phyloP scores from a whole-genome alignment of 2,113 vertebrate species.

The Heterochromis multidens region DNA sequence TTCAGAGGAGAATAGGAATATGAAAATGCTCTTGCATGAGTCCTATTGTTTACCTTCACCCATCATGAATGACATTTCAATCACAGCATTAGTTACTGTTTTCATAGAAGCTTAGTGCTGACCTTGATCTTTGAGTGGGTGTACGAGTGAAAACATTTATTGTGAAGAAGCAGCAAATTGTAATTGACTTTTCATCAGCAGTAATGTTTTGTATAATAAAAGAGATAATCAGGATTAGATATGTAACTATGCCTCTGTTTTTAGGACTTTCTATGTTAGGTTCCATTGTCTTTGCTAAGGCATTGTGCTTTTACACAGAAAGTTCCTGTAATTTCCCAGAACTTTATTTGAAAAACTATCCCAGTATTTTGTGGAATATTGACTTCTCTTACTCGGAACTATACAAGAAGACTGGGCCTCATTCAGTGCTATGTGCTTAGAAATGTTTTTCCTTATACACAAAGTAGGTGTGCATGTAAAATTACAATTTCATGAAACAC shows the following conservation, averaged over 20 bases:
- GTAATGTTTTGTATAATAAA: neutral
- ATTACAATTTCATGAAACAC: neutral
- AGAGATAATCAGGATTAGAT: neutral
- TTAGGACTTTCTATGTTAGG: no score
- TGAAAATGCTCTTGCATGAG: neutral
- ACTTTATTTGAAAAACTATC: neutral
- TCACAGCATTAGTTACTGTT: neutral
- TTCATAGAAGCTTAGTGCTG: neutral
- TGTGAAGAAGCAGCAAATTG: neutral
- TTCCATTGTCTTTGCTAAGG: no score
- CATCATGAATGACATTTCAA: no score
- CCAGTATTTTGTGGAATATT: neutral
- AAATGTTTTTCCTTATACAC: neutral
- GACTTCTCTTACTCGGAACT: neutral
- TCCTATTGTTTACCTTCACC: no score
- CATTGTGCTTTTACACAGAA: accelerated
- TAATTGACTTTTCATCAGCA: neutral
- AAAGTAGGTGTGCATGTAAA: neutral
- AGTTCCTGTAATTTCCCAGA: neutral
- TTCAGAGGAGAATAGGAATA: neutral
- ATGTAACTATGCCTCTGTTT: neutral
- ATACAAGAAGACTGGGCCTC: neutral
- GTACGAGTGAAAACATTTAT: neutral
- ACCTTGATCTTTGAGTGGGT: neutral
- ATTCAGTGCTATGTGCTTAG: neutral